Base-by-base conservation (phyloP, 2,113 vertebrate species). In the Zootoca vivipara region DNA sequence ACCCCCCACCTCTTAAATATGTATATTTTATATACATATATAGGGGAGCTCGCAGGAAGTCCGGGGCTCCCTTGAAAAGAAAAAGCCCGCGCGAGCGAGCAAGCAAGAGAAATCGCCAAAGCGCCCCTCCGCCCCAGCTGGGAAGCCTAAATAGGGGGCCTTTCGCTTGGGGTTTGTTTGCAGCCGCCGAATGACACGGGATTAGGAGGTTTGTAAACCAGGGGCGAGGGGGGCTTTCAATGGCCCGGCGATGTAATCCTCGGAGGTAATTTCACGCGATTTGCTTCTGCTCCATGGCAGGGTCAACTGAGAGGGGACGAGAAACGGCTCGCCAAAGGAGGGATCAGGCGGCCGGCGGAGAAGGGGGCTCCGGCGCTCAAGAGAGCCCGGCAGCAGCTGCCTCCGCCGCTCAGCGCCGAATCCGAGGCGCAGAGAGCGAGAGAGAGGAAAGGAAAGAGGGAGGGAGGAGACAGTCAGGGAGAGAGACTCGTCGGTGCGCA, bases 201-300 rank as follows among this genome's bases (percentile, higher is more conserved):
- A 98, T 98, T 98, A 98, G 96, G 95, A 96, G 94, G 65, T 95
- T 96, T 97, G 94, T 96, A 96, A 97, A 97, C 97, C 94, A 95
- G 97, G 95, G 85, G 93, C 96, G 91, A 94, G 92, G 16, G 30
- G 94, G 95, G 92, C 95, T 96, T 93, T 96, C 96, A 94, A 95
- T 96, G 93, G 96, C 93, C 91, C 87, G 93, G 94, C 93, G 95
- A 95, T 95, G 97, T 98, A 98, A 98, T 98, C 98, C 97, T 93
- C 95, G 94, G 89, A 97, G 97, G 97, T 98, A 98, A 98, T 98
- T 97, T 98, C 97, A 97, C 96, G 97, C 97, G 95, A 95, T 97
- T 97, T 97, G 90, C 93, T 95, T 96, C 96, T 93, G 95, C 95
- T 97, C 97, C 97, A 97, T 96, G 94, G 97, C 96, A 93, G 94